phyloP scores from a whole-genome alignment of 2,888 invertebrate species.

The Punctoribates punctum region DNA sequence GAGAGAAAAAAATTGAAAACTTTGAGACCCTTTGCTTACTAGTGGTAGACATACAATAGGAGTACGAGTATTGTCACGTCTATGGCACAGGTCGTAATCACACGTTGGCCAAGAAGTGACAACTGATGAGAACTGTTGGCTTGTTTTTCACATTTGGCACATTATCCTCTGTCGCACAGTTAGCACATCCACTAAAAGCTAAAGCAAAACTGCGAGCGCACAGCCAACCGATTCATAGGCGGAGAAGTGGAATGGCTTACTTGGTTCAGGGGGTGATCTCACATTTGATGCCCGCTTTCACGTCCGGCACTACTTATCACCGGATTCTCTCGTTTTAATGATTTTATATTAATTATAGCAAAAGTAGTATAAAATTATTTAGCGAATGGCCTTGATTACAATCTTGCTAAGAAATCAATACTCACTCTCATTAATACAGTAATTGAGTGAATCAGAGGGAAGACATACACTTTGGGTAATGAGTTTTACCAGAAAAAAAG shows the following conservation, averaged over 20 bases:
- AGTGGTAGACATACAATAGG: not conserved
- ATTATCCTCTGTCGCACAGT: conserved; percentile 14
- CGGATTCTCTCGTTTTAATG: too few relatives aligned
- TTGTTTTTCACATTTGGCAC: conserved; percentile 17
- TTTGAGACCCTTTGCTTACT: not conserved
- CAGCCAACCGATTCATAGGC: conserved; percentile 22
- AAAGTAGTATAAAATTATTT: too few relatives aligned
- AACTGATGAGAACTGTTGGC: not conserved
- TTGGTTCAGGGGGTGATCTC: not conserved
- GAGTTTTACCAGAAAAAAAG: conserved; percentile 13
- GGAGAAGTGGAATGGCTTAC: conserved; percentile 13
- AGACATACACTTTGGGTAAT: conserved; percentile 13
- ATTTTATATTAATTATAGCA: too few relatives aligned
- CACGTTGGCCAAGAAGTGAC: conserved; percentile 3
- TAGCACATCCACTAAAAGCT: not conserved
- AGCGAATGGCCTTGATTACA: too few relatives aligned
- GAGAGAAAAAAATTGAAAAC: not conserved
- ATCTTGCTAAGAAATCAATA: too few relatives aligned
- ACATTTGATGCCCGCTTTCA: not conserved
- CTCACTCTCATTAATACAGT: too few relatives aligned
- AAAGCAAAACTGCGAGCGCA: not conserved
- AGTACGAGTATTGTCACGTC: not conserved
- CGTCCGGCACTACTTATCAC: not conserved
- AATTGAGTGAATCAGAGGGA: not conserved
- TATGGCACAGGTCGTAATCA: not conserved